phyloP scores from a whole-genome alignment of 2,797 vertebrate genomes.

The Muscicapa comitata region DNA sequence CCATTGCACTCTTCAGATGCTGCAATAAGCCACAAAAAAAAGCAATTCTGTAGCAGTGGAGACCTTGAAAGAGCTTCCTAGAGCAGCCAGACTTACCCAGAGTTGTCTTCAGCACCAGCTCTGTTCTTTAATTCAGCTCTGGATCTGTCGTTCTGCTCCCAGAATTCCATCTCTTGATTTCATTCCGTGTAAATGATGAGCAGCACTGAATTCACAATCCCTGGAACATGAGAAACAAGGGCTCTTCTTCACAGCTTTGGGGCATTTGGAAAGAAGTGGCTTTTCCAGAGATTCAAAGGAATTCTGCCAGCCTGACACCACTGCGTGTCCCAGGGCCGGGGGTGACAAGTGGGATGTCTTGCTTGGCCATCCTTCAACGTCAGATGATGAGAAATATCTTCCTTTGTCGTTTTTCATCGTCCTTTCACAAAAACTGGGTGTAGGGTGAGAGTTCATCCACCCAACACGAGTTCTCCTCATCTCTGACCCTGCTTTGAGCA shows the following conservation, averaged over 20 bases:
- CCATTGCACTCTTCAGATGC: not conserved
- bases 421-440: not conserved
- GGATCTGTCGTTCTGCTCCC: not conserved
- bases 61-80: not conserved
- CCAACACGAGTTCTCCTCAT: rapidly evolving
- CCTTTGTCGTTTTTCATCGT: rapidly evolving
- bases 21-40: not conserved
- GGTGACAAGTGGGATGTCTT: not conserved
- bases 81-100: not conserved
- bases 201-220: not conserved
- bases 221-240: not conserved
- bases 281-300: not conserved
- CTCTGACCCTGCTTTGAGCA: too few relatives aligned
- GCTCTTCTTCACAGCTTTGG: not conserved
- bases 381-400: not conserved
- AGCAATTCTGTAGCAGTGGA: rapidly evolving
- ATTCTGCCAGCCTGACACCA: not conserved
- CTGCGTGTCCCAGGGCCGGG: not conserved
- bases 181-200: not conserved
- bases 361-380: rapidly evolving
- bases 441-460: not conserved
- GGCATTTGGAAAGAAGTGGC: not conserved
- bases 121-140: not conserved
- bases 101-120: not conserved
- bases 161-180: not conserved